These are phyloP conservation scores for Streptopelia turtur DNA, from an alignment of 2,797 vertebrate species.

Conservation along the genomic window DNA sequence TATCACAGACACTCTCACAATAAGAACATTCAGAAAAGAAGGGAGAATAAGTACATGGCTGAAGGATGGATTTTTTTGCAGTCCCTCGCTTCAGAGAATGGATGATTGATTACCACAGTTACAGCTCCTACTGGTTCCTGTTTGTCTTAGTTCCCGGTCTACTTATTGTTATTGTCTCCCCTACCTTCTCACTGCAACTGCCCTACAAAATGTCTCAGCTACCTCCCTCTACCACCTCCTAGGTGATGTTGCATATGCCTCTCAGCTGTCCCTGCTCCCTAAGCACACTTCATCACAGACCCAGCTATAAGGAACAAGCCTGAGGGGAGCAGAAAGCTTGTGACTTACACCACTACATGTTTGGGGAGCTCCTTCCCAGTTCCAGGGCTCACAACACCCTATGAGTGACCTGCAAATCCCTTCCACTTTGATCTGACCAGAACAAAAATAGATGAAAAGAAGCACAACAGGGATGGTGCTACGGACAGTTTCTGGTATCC, in stretches of 20 bases:
- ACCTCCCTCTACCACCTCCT: background rate
- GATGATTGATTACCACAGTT: background rate
- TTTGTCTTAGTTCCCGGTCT: background rate
- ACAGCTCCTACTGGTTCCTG: background rate
- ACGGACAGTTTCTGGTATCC: background rate
- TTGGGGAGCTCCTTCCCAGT: background rate
- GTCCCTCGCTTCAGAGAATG: background rate
- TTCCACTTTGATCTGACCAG: background rate
- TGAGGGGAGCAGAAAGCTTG: background rate
- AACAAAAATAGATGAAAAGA: background rate
- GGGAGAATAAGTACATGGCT: background rate
- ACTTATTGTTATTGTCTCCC: background rate
- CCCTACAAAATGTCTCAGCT: rapidly evolving
- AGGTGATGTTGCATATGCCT: background rate
- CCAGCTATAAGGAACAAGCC: background rate
- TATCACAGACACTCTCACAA: background rate
- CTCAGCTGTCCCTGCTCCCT: background rate
- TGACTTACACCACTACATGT: background rate
- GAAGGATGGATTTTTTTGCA: background rate
- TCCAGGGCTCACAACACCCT: background rate
- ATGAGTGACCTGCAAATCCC: background rate
- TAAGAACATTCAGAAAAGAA: background rate
- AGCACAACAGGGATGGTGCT: background rate
- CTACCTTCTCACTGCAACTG: background rate
- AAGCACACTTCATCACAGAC: background rate